These are phyloP conservation scores for Corythaixoides concolor DNA, from an alignment of 2,113 vertebrate genomes.

Conservation along the genomic window DNA sequence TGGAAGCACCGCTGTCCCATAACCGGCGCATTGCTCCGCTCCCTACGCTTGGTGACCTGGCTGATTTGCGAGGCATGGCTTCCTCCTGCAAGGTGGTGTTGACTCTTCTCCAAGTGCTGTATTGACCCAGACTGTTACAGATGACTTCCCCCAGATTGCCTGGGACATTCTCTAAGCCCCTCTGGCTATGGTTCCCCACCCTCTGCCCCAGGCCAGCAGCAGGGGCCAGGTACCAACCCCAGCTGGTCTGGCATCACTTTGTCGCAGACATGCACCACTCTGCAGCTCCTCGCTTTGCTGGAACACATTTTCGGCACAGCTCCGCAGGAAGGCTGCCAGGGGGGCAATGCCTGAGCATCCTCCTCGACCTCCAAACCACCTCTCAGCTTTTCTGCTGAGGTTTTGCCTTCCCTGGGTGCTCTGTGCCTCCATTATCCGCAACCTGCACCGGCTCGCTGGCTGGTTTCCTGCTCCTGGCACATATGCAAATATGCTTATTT, in stretches of 20 bases:
- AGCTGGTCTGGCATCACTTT: not conserved
- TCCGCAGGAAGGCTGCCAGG: not conserved
- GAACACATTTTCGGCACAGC: not conserved
- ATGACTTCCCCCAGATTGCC: not conserved
- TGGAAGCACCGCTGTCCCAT: not conserved
- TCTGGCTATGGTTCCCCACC: not conserved
- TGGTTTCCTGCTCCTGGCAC: not conserved
- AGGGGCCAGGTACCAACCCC: not conserved
- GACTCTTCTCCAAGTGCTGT: not conserved
- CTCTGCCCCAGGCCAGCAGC: not conserved
- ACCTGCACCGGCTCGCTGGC: not conserved
- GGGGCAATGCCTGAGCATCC: not conserved
- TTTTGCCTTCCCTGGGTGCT: not conserved
- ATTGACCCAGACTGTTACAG: not conserved
- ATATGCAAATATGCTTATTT: not conserved
- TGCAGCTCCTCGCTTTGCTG: rapidly evolving
- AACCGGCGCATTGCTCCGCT: rapidly evolving
- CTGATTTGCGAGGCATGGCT: not conserved
- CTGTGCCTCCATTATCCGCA: not conserved
- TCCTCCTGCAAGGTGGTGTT: not conserved
- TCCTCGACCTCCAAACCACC: not conserved
- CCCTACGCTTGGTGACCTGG: rapidly evolving
- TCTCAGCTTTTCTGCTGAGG: not conserved
- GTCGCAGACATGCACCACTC: rapidly evolving
- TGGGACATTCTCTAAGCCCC: not conserved